Base-by-base conservation (phyloP, 2,888 invertebrate species). In the Caenorhabditis zanzibari region DNA sequence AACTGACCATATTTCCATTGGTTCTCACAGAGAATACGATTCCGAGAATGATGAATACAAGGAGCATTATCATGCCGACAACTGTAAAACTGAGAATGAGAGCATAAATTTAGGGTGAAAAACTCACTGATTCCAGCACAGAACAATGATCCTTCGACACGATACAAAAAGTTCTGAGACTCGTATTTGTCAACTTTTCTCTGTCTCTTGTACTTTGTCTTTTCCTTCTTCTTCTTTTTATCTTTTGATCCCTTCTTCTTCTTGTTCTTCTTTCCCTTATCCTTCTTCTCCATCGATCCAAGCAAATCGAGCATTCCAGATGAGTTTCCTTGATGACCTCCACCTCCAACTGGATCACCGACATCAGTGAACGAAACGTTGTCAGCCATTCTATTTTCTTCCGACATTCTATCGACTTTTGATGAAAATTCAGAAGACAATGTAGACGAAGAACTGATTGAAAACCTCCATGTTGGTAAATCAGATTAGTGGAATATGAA, bases 81-180 rank as follows among this genome's bases (percentile, higher is more conserved):
- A 47, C 44, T 58, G 24, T 24, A 71, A 38, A 44, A 47, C 14
- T 19, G 1, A 19, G 5, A 47, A 6, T 16, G 16, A 24, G n/a
- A 24, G 19, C n/a, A n/a, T n/a, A 14, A 0, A 10, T 19, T 38
- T 19, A 7, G 9, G 47, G 19, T 19, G 7, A 2, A 24, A 52
- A 63, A 68, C 77, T 54, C 19, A 83, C 79, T 59, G 44, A 86
- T 72, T 22, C 56, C 58, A 7, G 85, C 83, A 54, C 85, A 86
- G 47, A 77, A 86, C 49, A 86, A 54, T 54, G 82, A 28, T 63
- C 85, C 85, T 68, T 86, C 86, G 41, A 86, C 75, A 52, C 86
- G 83, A 47, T 82, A 75, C 61, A 86, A 59, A 59, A 85, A 85
- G 79, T 86, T 86, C 35, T 85, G 77, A 54, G 86, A 80, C 61